These are phyloP conservation scores for Scophthalmus maximus DNA, from an alignment of 2,113 vertebrate genomes.

Conservation along the genomic window DNA sequence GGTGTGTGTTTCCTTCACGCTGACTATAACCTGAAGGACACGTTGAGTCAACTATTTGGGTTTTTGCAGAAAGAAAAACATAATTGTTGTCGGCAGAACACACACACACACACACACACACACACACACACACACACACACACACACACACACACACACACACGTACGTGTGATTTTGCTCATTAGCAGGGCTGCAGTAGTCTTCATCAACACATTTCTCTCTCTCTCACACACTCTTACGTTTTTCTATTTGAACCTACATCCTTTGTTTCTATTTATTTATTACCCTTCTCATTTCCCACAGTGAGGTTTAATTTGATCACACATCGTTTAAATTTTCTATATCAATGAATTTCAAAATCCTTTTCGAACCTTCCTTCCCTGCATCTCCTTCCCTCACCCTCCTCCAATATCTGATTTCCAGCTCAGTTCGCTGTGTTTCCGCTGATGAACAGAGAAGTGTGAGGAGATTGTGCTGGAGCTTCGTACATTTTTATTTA, in stretches of 20 bases:
- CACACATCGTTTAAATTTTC: not conserved
- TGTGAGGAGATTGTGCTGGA: not conserved
- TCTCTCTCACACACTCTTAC: not conserved
- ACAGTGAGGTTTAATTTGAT: not conserved
- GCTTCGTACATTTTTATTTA: not conserved
- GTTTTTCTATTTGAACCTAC: not conserved
- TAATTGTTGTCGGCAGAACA: no score
- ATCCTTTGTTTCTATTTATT: not conserved
- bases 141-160: conserved; percentile 12
- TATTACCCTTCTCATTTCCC: no score
- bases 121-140: not conserved
- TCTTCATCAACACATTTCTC: conserved; percentile 40
- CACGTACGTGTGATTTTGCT: conserved; percentile 27
- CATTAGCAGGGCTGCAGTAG: conserved; percentile 21
- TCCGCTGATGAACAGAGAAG: not conserved
- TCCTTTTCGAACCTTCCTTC: not conserved
- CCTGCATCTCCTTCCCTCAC: not conserved
- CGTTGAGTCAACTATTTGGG: not conserved
- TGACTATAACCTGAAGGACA: no score
- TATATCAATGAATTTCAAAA: not conserved
- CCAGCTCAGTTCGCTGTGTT: not conserved
- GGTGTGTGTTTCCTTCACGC: no score
- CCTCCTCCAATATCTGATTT: not conserved
- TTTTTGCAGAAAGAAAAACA: no score
- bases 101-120: no score